phyloP scores from a whole-genome alignment of 2,888 invertebrate species.

The Drosophila subsilvestris region DNA sequence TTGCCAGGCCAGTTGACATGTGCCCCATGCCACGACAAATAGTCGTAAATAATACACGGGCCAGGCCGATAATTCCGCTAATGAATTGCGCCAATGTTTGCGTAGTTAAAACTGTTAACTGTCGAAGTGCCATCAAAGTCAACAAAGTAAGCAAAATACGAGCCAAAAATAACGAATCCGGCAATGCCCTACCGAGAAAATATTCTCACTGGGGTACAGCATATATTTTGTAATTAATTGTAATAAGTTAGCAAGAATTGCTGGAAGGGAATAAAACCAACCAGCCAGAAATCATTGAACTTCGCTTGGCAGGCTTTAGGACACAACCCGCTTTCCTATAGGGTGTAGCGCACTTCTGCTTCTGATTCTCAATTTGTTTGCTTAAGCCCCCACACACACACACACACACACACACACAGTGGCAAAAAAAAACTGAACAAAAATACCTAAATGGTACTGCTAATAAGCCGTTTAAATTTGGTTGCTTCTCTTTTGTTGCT shows the following conservation, averaged over 20 bases:
- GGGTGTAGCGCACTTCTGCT: neutral
- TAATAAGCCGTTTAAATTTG: constrained; percentile 80
- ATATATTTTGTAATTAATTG: neutral
- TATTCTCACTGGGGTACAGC: too few relatives aligned
- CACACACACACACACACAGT: too few relatives aligned
- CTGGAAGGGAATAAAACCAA: too few relatives aligned
- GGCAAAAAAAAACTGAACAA: constrained; percentile 41
- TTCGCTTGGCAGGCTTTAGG: too few relatives aligned
- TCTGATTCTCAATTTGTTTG: neutral
- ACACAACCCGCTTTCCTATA: neutral
- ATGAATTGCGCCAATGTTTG: constrained; percentile 68
- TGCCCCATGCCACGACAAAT: constrained; percentile 35
- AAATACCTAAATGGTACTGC: constrained; percentile 72
- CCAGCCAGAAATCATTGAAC: too few relatives aligned
- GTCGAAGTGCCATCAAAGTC: constrained; percentile 39
- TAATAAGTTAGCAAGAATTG: neutral
- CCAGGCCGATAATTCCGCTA: constrained; percentile 68
- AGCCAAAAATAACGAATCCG: neutral
- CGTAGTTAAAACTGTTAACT: constrained; percentile 70
- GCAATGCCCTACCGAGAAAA: constrained; percentile 1
- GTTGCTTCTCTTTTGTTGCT: constrained; percentile 21
- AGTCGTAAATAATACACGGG: constrained; percentile 22
- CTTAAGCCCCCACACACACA: constrained; percentile 5
- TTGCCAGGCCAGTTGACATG: constrained; percentile 65
- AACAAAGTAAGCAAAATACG: constrained; percentile 26